A percentile compares a stretch with the other conserved stretches of the same genome.
Evolutionary conservation across 1,140 invertebrate genomes (phyloP).

Genomic region (Galendromus occidentalis): DNA sequence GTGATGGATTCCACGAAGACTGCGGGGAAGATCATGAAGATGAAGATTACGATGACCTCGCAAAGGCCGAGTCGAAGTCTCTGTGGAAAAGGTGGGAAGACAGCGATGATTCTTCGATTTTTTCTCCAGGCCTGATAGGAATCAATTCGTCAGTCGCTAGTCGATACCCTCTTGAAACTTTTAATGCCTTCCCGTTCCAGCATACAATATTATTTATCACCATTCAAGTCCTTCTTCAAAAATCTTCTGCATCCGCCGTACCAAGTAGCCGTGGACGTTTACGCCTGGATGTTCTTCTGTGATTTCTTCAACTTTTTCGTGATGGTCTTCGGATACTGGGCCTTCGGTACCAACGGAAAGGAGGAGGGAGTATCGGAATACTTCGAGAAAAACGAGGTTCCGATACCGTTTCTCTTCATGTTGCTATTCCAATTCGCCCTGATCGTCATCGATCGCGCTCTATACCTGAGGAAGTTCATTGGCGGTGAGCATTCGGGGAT

Average conservation of each 20-base stretch:
- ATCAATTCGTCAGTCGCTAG: no score
- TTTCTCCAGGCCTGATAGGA: no score
- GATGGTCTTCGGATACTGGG: constrained; percentile 82
- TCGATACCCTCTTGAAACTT: no score
- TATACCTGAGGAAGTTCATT: constrained; percentile 88
- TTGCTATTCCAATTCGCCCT: constrained; percentile 68
- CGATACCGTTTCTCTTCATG: constrained; percentile 87
- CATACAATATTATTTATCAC: constrained; percentile 24
- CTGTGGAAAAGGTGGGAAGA: no score
- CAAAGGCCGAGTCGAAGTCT: no score
- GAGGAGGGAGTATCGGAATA: constrained; percentile 75
- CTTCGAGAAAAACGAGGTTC: constrained; percentile 79
- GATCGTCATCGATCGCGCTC: constrained; percentile 81
- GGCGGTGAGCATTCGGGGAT: no score
- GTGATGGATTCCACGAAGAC: not conserved
- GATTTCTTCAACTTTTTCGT: constrained; percentile 96
- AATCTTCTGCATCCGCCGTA: constrained; percentile 51
- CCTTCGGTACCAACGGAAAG: constrained; percentile 74
- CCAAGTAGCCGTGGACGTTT: constrained; percentile 76
- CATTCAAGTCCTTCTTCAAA: constrained; percentile 47
- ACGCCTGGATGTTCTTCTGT: constrained; percentile 94
- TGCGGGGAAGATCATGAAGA: constrained; percentile 14
- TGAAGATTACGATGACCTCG: constrained; percentile 17
- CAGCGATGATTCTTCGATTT: no score
- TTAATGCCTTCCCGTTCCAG: no score